Percentiles rank a stretch among this genome's conserved stretches.
These are phyloP conservation scores for Caenorhabditis plicata DNA, from an alignment of 2,888 invertebrate genomes.

Conservation along the genomic window DNA sequence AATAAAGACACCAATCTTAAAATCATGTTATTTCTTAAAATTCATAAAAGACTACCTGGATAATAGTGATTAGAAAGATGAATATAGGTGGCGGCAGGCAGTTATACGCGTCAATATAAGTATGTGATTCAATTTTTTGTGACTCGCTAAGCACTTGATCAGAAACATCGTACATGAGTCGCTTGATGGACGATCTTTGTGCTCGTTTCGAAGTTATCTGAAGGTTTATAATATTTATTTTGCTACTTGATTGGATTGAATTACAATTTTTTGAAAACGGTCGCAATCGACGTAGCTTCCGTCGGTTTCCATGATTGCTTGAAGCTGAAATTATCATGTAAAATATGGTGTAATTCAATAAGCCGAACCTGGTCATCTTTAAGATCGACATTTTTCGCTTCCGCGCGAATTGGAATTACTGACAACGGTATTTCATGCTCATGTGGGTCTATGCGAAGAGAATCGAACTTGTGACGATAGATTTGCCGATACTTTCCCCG, in stretches of 20 bases:
- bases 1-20: conserved; percentile 70
- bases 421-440: conserved; percentile 27
- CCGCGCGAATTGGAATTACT: conserved; percentile 17
- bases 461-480: conserved; percentile 26
- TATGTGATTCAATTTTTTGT: conserved; percentile 37
- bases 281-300: conserved; percentile 34
- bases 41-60: conserved; percentile 65
- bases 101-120: conserved; percentile 44
- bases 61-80: conserved; percentile 84
- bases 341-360: too few relatives aligned
- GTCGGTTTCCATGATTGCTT: conserved; percentile 32
- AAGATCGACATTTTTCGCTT: conserved; percentile 18
- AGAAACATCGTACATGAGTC: conserved; percentile 32
- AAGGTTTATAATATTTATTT: background rate
- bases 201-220: conserved; percentile 35
- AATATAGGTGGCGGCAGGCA: conserved; percentile 83
- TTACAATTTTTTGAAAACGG: conserved; percentile 41
- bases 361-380: too few relatives aligned
- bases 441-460: background rate
- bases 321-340: too few relatives aligned
- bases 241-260: background rate
- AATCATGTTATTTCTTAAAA: background rate
- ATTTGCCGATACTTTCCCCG: conserved; percentile 22
- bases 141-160: conserved; percentile 26
- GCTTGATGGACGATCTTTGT: conserved; percentile 28